These are phyloP conservation scores for Sapayoa aenigma DNA, from an alignment of 2,113 vertebrate genomes.

Conservation along the genomic window DNA sequence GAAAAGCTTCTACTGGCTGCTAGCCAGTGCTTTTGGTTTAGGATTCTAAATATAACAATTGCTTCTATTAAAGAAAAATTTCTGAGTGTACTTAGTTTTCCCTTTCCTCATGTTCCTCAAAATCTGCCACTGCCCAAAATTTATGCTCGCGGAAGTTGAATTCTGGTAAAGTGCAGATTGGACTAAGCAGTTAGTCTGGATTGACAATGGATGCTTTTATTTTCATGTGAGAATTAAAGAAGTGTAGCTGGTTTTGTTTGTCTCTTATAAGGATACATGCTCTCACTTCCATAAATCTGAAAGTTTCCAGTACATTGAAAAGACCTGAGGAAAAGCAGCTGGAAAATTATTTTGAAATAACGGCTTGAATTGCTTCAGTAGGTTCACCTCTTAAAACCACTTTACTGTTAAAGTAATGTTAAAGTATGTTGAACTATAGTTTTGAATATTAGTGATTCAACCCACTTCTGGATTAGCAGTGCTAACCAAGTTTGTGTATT, in stretches of 20 bases:
- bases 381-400: background rate
- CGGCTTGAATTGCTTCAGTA: background rate
- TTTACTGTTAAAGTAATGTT: background rate
- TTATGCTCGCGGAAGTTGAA: background rate
- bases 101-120: background rate
- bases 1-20: background rate
- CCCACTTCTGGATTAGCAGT: background rate
- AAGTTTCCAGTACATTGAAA: background rate
- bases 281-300: background rate
- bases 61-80: background rate
- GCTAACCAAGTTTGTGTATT: background rate
- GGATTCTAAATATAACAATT: background rate
- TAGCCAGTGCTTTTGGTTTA: background rate
- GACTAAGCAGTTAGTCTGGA: background rate
- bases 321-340: background rate
- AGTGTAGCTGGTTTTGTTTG: background rate
- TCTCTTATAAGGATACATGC: rapidly evolving
- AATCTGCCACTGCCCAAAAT: background rate
- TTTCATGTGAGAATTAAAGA: background rate
- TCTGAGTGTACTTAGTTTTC: background rate
- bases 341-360: background rate
- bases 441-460: background rate
- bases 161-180: background rate
- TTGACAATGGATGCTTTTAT: background rate
- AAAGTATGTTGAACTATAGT: background rate